Conservation (phyloP, 2,113 vertebrate genomes). For the Agelaius phoeniceus region DNA sequence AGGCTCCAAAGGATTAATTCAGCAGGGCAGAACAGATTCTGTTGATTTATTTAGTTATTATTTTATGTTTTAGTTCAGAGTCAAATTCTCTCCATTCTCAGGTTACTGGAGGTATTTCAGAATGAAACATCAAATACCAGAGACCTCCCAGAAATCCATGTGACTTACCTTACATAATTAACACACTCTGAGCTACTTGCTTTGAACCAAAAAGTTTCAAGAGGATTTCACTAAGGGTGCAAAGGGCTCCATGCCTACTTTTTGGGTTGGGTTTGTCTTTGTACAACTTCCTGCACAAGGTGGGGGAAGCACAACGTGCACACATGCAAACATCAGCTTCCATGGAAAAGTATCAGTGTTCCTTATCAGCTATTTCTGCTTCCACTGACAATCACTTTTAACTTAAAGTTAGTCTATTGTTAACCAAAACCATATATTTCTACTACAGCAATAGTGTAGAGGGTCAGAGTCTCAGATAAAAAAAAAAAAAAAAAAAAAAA, state of each 20-base stretch:
- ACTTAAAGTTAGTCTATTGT: background rate
- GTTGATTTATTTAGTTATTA: slow-evolving; percentile 1
- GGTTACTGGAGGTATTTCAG: background rate
- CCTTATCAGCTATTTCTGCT: background rate
- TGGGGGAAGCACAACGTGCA: background rate
- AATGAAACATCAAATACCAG: slow-evolving; percentile 4
- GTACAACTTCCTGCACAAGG: background rate
- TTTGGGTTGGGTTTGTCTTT: background rate
- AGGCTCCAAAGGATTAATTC: background rate
- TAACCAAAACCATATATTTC: background rate
- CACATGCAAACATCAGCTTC: background rate
- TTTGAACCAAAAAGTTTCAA: background rate
- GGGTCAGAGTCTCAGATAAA: background rate
- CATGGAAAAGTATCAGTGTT: background rate
- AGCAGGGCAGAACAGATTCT: background rate
- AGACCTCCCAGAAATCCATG: background rate
- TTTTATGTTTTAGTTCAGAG: background rate
- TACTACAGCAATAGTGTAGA: background rate
- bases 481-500: background rate
- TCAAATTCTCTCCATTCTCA: background rate
- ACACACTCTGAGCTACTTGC: background rate
- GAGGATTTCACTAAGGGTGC: background rate
- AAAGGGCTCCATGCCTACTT: background rate
- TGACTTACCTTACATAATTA: background rate
- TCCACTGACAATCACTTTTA: background rate